phyloP scores from a whole-genome alignment of 1,140 invertebrate genomes.

The Heliconius nattereri region DNA sequence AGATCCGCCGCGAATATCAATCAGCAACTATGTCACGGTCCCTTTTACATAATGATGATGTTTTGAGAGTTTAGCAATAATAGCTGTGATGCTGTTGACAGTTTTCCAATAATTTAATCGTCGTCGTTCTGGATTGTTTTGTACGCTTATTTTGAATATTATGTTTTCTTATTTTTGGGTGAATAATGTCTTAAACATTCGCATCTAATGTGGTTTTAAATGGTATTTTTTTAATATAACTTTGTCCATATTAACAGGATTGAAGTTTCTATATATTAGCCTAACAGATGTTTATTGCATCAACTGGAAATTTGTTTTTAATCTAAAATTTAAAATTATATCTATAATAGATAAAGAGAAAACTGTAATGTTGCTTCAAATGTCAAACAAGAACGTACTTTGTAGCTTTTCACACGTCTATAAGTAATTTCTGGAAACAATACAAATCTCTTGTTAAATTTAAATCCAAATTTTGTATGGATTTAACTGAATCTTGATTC shows the following conservation, averaged over 20 bases:
- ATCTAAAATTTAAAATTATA: background rate
- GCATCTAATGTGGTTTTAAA: background rate
- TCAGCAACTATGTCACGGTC: slow-evolving; percentile 45
- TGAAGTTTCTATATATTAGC: no score
- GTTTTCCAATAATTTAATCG: slow-evolving; percentile 19
- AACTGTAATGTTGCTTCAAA: background rate
- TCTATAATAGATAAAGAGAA: background rate
- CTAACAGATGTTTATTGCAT: no score
- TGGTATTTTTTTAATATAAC: no score
- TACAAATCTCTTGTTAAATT: background rate
- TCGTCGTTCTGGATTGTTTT: background rate
- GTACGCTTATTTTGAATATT: background rate
- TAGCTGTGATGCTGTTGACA: slow-evolving; percentile 25
- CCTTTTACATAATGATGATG: slow-evolving; percentile 39
- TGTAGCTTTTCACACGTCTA: background rate
- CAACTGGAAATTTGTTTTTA: no score
- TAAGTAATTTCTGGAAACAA: background rate
- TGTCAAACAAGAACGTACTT: background rate
- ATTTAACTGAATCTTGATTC: slow-evolving; percentile 25
- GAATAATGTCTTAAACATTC: background rate
- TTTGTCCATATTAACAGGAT: no score
- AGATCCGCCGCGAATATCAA: slow-evolving; percentile 54
- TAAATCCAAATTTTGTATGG: slow-evolving; percentile 22
- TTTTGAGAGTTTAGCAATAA: slow-evolving; percentile 30
- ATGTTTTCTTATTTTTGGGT: background rate